A percentile compares a stretch with the other conserved stretches of the same genome.
Evolutionary conservation across 2,888 invertebrate species (phyloP).

Genomic region (Zygothrica quintamaculata): DNA sequence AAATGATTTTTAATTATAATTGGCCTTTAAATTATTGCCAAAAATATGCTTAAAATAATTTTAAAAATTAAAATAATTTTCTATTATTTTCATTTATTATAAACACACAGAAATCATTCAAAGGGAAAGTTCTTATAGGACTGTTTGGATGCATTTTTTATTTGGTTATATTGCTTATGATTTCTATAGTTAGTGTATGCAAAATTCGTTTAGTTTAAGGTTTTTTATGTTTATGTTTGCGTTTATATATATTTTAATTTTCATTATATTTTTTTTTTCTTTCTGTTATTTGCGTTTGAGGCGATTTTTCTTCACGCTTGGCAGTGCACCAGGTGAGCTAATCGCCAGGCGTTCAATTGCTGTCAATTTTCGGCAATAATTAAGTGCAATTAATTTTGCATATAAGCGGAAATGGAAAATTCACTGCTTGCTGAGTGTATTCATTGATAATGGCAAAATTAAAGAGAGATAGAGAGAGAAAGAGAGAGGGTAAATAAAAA

Average conservation of each 20-base stretch:
- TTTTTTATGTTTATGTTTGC: no score
- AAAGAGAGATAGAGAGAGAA: conserved; percentile 13
- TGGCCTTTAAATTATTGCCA: no score
- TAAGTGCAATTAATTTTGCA: conserved; percentile 75
- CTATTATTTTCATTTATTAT: no score
- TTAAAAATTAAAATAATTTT: no score
- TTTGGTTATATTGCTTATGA: no score
- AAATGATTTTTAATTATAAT: no score
- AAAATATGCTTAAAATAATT: no score
- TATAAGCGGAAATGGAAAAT: conserved; percentile 73
- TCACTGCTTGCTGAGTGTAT: conserved; percentile 36
- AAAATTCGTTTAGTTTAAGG: no score
- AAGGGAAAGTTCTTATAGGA: no score
- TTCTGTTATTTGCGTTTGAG: conserved; percentile 13
- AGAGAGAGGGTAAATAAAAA: conserved; percentile 11
- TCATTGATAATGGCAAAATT: conserved; percentile 38
- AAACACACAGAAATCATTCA: no score
- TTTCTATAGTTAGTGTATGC: no score
- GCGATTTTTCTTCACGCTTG: conserved; percentile 47
- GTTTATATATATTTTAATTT: neutral
- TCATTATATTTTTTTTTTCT: neutral
- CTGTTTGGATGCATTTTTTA: no score
- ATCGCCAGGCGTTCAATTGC: conserved; percentile 52
- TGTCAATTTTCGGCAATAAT: conserved; percentile 50
- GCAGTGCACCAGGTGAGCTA: conserved; percentile 48